These are phyloP conservation scores for Anticlea derivata DNA, from an alignment of 2,888 invertebrate genomes.

Conservation along the genomic window DNA sequence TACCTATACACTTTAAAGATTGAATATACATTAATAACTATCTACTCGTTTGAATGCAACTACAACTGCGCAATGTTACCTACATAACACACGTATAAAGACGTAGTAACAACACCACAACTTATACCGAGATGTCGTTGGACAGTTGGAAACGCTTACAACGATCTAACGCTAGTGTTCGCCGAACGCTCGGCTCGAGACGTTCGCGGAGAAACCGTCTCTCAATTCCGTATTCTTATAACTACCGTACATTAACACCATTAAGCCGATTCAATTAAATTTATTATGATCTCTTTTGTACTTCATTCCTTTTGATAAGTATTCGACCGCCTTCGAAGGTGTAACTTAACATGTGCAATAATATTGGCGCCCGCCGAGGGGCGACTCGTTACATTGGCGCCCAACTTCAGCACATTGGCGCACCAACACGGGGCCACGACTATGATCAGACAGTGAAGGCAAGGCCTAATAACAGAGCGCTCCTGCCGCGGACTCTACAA, in stretches of 20 bases:
- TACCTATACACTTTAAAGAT: slow-evolving; percentile 72
- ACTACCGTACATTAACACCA: slow-evolving; percentile 63
- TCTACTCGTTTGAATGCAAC: slow-evolving; percentile 65
- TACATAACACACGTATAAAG: slow-evolving; percentile 73
- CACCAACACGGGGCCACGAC: slow-evolving; percentile 14
- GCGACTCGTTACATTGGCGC: slow-evolving; percentile 18
- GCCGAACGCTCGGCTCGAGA: slow-evolving; percentile 36
- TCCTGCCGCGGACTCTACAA: slow-evolving; percentile 32
- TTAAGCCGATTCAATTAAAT: slow-evolving; percentile 72
- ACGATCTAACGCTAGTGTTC: slow-evolving; percentile 35
- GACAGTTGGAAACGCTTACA: slow-evolving; percentile 53
- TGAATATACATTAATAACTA: slow-evolving; percentile 74
- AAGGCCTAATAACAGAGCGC: slow-evolving; percentile 16
- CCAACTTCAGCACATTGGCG: too few species aligned
- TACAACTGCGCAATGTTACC: slow-evolving; percentile 67
- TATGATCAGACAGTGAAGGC: slow-evolving; percentile 8
- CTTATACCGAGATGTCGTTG: slow-evolving; percentile 58
- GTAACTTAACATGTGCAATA: slow-evolving; percentile 22
- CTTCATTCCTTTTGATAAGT: slow-evolving; percentile 65
- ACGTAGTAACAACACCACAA: slow-evolving; percentile 65
- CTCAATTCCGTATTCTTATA: slow-evolving; percentile 76
- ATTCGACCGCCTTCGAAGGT: slow-evolving; percentile 48
- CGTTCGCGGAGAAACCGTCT: slow-evolving; percentile 44
- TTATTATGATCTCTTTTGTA: slow-evolving; percentile 76
- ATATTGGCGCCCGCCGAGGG: slow-evolving; percentile 27